Percentiles rank a stretch among this genome's conserved stretches.
Evolutionary conservation across 2,113 vertebrate species (phyloP).

Genomic region (Danio rerio): DNA sequence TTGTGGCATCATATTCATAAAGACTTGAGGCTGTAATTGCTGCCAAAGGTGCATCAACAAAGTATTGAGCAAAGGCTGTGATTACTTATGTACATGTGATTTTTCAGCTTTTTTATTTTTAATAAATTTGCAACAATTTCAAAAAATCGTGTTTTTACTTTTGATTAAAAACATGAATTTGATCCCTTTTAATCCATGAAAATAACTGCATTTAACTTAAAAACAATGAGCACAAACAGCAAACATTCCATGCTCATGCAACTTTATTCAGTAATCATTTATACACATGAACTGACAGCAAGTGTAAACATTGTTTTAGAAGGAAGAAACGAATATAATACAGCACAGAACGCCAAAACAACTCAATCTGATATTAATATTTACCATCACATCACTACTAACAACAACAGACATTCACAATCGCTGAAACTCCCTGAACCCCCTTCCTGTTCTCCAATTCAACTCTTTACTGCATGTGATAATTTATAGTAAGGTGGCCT

Average conservation of each 20-base stretch:
- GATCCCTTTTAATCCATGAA: too few species aligned
- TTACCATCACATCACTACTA: slow-evolving; percentile 44
- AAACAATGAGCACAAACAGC: slow-evolving; percentile 15
- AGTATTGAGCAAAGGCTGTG: too few species aligned
- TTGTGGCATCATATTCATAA: too few species aligned
- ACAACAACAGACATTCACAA: slow-evolving; percentile 52
- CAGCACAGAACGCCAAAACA: slow-evolving; percentile 50
- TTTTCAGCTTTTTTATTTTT: too few species aligned
- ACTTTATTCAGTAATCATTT: slow-evolving; percentile 70
- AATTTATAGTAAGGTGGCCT: not conserved
- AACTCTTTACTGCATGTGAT: not conserved
- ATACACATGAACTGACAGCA: slow-evolving; percentile 47
- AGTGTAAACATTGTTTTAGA: slow-evolving; percentile 61
- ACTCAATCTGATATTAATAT: slow-evolving; percentile 32
- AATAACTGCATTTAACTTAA: not conserved
- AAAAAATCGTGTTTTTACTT: too few species aligned
- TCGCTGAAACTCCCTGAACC: slow-evolving; percentile 28
- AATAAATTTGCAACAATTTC: too few species aligned
- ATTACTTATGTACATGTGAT: too few species aligned
- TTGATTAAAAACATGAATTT: too few species aligned
- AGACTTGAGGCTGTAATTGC: too few species aligned
- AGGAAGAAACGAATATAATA: slow-evolving; percentile 48
- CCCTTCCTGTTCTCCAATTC: not conserved
- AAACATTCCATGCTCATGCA: slow-evolving; percentile 73
- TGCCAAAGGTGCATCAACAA: too few species aligned